Evolutionary conservation across 2,113 vertebrate genomes (phyloP).

Genomic region (Tautogolabrus adspersus): DNA sequence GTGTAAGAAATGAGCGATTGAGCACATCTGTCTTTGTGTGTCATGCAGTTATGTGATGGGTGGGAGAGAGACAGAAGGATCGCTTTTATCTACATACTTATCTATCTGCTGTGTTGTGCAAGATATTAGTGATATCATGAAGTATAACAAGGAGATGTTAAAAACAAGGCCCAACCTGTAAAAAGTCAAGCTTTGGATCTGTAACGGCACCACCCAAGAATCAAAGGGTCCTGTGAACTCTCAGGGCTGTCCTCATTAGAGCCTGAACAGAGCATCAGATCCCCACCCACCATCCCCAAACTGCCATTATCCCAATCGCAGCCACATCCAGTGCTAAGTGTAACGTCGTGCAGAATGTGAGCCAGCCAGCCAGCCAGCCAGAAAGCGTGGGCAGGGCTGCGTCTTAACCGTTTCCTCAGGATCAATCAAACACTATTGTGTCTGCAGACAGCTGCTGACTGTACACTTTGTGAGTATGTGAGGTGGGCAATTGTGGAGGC

Average conservation of each 20-base stretch:
- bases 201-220: slow-evolving; percentile 37
- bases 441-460: slow-evolving; percentile 80
- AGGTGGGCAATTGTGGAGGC: slow-evolving; percentile 77
- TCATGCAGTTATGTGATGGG: slow-evolving; percentile 33
- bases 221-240: slow-evolving; percentile 50
- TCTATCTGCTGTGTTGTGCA: slow-evolving; percentile 36
- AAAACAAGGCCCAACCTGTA: slow-evolving; percentile 39
- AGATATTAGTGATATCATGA: slow-evolving; percentile 45
- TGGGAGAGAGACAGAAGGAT: slow-evolving; percentile 19
- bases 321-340: slow-evolving; percentile 67
- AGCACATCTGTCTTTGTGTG: slow-evolving; percentile 54
- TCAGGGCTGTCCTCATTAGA: slow-evolving; percentile 49
- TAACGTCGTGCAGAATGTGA: slow-evolving; percentile 62
- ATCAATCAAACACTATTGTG: slow-evolving; percentile 76
- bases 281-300: slow-evolving; percentile 40
- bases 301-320: slow-evolving; percentile 64
- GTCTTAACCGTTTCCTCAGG: slow-evolving; percentile 72
- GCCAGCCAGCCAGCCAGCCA: slow-evolving; percentile 60
- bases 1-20: slow-evolving; percentile 51
- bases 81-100: slow-evolving; percentile 39
- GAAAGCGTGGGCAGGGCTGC: slow-evolving; percentile 58
- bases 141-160: slow-evolving; percentile 16
- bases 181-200: slow-evolving; percentile 36
- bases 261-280: slow-evolving; percentile 46
- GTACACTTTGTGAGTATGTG: slow-evolving; percentile 74